Base-by-base conservation (phyloP, 1,140 invertebrate species). In the Diabrotica virgifera region DNA sequence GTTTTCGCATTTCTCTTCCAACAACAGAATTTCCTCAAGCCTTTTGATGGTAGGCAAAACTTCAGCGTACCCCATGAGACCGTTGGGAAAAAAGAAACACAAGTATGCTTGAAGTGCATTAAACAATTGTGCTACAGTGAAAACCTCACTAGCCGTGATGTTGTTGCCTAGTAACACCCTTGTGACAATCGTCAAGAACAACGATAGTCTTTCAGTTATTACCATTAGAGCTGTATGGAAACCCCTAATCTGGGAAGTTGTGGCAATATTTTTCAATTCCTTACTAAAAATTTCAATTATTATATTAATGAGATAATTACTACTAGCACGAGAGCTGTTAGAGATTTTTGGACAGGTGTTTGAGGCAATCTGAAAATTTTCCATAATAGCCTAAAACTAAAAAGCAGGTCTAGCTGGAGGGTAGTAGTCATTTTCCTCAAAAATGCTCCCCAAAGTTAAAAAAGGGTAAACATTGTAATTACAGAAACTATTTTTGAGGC, bases 61-160 rank as follows among this genome's bases (percentile, higher is more conserved):
- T 75, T 89, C 87, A 11, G 74, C 72, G 36, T 70, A 72, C 35
- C 56, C 68, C 7, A 70, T 55, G 36, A 76, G 62, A 10, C 69
- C 76, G 50, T 75, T 36, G 3, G 90, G 90, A 76, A 87, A 89
- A 66, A 88, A 84, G 65, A 91, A 87, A 11, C 89, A 89, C 80
- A 91, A 87, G 12, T 87, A 86, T 2, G 88, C 74, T 70, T 90
- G 86, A 12, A 92, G 74, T 53, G 87, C 82, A 75, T 92, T 91
- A 74, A 88, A 89, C 68, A 92, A 86, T 62, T 90, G 86, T 36
- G 89, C 86, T 63, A 89, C 81, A 6, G 90, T 87, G 76, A 92
- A 92, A 6, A 90, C 87, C 71, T 86, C 85, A 62, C 87, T 85
- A 0, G 89, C 84, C 1, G 85, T 84, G 62, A 91, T 82, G 6